Evolutionary conservation across 1,140 invertebrate species (phyloP).

Genomic region (Dinoponera quadriceps): DNA sequence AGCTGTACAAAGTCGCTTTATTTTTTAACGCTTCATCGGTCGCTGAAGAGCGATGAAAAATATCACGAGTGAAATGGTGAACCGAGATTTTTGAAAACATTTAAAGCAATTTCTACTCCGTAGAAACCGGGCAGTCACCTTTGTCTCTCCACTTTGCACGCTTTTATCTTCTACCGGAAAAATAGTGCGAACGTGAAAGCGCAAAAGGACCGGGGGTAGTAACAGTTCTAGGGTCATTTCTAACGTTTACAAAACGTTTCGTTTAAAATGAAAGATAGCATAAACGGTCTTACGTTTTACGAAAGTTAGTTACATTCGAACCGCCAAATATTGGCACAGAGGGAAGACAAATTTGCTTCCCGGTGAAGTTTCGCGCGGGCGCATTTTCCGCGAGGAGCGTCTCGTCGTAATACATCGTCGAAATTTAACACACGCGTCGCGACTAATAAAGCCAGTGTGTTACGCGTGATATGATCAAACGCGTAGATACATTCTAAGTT

Average conservation of each 20-base stretch:
- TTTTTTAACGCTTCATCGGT: conserved; percentile 1
- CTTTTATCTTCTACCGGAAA: conserved; percentile 66
- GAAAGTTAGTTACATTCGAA: conserved; percentile 53
- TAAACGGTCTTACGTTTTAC: conserved; percentile 47
- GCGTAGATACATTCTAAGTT: conserved; percentile 10
- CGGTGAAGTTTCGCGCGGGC: background rate
- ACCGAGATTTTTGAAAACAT: conserved; percentile 39
- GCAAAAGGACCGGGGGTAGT: conserved; percentile 37
- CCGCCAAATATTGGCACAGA: conserved; percentile 50
- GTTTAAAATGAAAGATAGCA: conserved; percentile 51
- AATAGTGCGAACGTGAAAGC: conserved; percentile 61
- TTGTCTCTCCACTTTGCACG: conserved; percentile 52
- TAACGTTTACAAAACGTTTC: conserved; percentile 59
- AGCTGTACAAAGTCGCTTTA: background rate
- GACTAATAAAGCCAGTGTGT: conserved; percentile 28
- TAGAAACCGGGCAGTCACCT: conserved; percentile 3
- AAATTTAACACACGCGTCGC: conserved; percentile 34
- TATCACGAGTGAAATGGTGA: conserved; percentile 10
- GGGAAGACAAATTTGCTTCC: conserved; percentile 43
- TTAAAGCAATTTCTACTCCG: conserved; percentile 27
- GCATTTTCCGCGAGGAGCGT: background rate
- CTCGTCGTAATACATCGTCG: conserved; percentile 4
- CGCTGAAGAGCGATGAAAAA: conserved; percentile 14
- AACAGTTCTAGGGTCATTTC: conserved; percentile 52
- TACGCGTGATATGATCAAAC: conserved; percentile 27